phyloP scores from a whole-genome alignment of 1,140 invertebrate species.

The Cydia pomonella region DNA sequence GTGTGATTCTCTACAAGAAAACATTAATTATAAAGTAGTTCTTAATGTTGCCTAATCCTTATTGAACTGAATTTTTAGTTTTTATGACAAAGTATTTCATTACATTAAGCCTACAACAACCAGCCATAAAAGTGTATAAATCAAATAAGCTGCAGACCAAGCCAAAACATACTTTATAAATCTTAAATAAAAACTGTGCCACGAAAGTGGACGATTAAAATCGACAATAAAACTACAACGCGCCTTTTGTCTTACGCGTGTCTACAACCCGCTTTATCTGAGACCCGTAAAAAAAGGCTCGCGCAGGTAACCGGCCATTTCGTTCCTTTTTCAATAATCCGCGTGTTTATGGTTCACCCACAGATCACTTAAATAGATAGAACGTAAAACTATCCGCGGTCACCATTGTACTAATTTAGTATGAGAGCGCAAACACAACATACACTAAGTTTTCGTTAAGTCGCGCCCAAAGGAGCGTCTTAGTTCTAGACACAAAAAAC shows the following conservation, averaged over 20 bases:
- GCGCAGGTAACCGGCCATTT: conserved; percentile 72
- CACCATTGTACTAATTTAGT: neutral
- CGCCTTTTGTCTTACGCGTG: conserved; percentile 74
- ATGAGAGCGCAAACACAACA: too few species aligned
- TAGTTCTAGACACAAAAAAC: too few species aligned
- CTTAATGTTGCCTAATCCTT: too few species aligned
- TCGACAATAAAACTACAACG: conserved; percentile 73
- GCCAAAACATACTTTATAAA: conserved; percentile 46
- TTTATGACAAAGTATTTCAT: too few species aligned
- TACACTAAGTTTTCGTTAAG: too few species aligned
- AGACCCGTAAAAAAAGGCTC: conserved; percentile 15
- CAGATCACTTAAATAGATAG: neutral
- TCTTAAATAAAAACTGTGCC: conserved; percentile 57
- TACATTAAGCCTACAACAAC: too few species aligned
- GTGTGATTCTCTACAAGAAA: neutral
- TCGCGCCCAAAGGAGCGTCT: too few species aligned
- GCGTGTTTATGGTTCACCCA: conserved; percentile 52
- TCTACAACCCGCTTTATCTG: conserved; percentile 64
- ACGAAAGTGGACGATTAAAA: conserved; percentile 69
- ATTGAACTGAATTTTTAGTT: too few species aligned
- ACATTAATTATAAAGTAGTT: too few species aligned
- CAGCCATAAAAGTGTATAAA: neutral
- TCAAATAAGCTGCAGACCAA: conserved; percentile 23
- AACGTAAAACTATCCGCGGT: neutral
- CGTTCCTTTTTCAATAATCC: conserved; percentile 71